These are phyloP conservation scores for Troides helena DNA, from an alignment of 2,888 invertebrate genomes.

Conservation along the genomic window DNA sequence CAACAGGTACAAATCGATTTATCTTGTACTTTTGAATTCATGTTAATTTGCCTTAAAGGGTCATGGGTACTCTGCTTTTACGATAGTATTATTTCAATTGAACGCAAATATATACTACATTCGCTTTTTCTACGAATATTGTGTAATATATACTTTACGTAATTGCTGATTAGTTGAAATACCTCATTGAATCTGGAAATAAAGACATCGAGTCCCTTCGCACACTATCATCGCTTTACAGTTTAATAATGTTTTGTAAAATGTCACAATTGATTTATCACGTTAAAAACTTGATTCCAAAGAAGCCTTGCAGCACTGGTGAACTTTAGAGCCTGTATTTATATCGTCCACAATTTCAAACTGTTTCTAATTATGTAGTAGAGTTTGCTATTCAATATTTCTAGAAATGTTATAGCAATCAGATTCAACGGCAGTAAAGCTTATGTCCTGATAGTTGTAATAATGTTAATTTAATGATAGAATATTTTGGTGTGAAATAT, in stretches of 20 bases:
- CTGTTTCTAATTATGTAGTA: too few species aligned
- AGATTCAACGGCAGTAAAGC: too few species aligned
- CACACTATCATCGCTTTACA: conserved; percentile 55
- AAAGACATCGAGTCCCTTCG: conserved; percentile 32
- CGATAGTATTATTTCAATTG: background rate
- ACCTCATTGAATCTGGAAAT: background rate
- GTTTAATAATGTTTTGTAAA: conserved; percentile 49
- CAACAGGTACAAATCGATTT: background rate
- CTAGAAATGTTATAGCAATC: too few species aligned
- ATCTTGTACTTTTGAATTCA: background rate
- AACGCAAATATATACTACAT: background rate
- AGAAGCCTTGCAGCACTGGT: too few species aligned
- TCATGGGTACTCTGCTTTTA: background rate
- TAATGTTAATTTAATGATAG: too few species aligned
- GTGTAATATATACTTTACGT: background rate
- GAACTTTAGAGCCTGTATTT: too few species aligned
- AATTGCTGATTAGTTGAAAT: background rate
- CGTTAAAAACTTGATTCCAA: too few species aligned
- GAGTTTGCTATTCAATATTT: too few species aligned
- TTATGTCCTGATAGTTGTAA: too few species aligned
- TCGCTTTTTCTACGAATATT: background rate
- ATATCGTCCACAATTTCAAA: too few species aligned
- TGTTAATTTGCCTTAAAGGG: background rate
- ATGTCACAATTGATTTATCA: too few species aligned
- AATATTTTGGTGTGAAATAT: too few species aligned